Evolutionary conservation across 2,113 vertebrate species (phyloP).

Genomic region (Apaloderma vittatum): DNA sequence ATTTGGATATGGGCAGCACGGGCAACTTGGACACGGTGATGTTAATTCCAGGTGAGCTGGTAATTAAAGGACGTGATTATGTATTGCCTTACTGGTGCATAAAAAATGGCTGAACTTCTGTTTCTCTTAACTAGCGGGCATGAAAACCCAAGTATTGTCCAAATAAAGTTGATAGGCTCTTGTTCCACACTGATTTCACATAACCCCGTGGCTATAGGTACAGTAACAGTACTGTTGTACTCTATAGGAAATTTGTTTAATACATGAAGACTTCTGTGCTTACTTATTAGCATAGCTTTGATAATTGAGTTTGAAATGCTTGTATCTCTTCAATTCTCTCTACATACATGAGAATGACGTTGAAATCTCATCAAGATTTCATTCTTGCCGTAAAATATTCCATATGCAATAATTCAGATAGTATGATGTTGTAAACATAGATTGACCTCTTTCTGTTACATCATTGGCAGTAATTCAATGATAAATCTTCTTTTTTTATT

Average conservation of each 20-base stretch:
- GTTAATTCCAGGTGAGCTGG: constrained; percentile 93
- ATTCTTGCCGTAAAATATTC: not conserved
- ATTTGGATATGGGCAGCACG: constrained; percentile 97
- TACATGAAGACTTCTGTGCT: not conserved
- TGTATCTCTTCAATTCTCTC: not conserved
- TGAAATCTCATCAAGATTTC: not conserved
- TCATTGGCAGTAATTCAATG: not conserved
- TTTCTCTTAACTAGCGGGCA: not conserved
- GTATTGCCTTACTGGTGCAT: not conserved
- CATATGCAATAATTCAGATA: not conserved
- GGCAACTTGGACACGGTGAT: constrained; percentile 96
- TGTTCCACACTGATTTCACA: not conserved
- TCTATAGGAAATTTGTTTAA: not conserved
- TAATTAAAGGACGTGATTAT: not conserved
- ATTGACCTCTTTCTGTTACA: not conserved
- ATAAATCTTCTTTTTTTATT: not conserved
- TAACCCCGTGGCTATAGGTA: not conserved
- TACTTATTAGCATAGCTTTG: not conserved
- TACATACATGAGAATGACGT: not conserved
- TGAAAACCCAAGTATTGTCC: not conserved
- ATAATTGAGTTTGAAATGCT: not conserved
- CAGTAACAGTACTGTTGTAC: not conserved
- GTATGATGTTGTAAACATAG: not conserved
- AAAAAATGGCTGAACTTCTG: not conserved
- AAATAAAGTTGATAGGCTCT: not conserved